These are phyloP conservation scores for Perognathus longimembris DNA, from an alignment of 2,113 vertebrate species.

Conservation along the genomic window DNA sequence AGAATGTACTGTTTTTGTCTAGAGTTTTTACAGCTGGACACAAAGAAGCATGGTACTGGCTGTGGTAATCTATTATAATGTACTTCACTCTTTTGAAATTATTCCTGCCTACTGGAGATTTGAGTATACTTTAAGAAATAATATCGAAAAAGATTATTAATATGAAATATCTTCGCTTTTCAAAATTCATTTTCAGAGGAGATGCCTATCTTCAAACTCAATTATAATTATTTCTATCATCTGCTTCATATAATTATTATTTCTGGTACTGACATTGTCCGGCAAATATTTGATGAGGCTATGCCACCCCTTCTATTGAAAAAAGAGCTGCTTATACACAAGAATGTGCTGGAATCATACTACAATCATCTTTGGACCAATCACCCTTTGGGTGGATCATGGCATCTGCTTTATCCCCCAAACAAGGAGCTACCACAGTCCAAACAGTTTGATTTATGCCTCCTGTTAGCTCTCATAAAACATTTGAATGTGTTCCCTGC, in stretches of 20 bases:
- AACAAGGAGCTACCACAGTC: constrained; percentile 81
- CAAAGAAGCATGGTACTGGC: constrained; percentile 15
- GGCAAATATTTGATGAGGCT: constrained; percentile 82
- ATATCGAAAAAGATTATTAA: constrained; percentile 65
- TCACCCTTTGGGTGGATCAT: constrained; percentile 81
- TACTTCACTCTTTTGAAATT: constrained; percentile 53
- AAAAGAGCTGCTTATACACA: constrained; percentile 81
- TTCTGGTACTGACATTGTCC: constrained; percentile 82
- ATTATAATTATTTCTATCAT: constrained; percentile 82
- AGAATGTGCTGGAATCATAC: constrained; percentile 80
- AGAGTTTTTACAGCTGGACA: constrained; percentile 36
- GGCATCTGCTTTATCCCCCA: constrained; percentile 82
- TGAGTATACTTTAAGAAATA: constrained; percentile 42
- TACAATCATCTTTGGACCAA: constrained; percentile 81
- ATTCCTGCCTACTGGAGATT: not conserved
- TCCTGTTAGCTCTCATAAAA: constrained; percentile 79
- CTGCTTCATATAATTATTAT: constrained; percentile 83
- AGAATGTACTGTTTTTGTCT: constrained; percentile 35
- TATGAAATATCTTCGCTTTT: constrained; percentile 73
- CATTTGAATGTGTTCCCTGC: constrained; percentile 81
- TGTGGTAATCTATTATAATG: constrained; percentile 28
- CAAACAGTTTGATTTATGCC: constrained; percentile 80
- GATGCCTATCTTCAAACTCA: constrained; percentile 81
- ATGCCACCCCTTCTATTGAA: constrained; percentile 79
- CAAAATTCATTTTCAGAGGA: constrained; percentile 84